These are phyloP conservation scores for Drosophila nr. perissopoda DNA, from an alignment of 2,888 invertebrate species.

Conservation along the genomic window DNA sequence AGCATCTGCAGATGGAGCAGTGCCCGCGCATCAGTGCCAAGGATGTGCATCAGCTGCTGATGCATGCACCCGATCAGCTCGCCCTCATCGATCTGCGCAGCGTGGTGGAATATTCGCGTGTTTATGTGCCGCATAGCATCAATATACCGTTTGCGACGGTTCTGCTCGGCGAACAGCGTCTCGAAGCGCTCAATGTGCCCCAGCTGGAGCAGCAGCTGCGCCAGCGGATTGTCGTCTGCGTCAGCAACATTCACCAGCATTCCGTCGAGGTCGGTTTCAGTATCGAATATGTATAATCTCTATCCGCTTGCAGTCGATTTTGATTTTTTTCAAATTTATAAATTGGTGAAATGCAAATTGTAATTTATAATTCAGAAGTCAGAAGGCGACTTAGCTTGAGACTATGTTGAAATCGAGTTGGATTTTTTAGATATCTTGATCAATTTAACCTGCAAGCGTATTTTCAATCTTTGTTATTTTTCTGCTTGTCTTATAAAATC, in stretches of 20 bases:
- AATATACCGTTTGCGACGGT: constrained; percentile 95
- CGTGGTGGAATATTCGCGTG: constrained; percentile 88
- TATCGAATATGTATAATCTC: not conserved
- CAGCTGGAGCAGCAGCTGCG: constrained; percentile 87
- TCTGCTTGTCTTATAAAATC: not conserved
- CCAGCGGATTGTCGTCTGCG: constrained; percentile 90
- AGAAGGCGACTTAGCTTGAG: not conserved
- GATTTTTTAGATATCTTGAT: not conserved
- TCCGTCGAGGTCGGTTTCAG: constrained; percentile 88
- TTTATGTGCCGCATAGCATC: constrained; percentile 92
- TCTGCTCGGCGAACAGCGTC: constrained; percentile 88
- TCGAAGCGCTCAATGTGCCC: constrained; percentile 89
- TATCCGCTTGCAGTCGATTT: not conserved
- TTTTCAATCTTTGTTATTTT: not conserved
- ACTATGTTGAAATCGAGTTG: not conserved
- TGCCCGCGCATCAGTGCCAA: constrained; percentile 94
- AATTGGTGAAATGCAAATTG: not conserved
- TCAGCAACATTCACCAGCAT: constrained; percentile 92
- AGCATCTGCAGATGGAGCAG: constrained; percentile 90
- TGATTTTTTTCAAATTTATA: not conserved
- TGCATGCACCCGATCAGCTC: constrained; percentile 86
- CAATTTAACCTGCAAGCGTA: not conserved
- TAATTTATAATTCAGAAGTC: not conserved
- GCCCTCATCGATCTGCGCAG: constrained; percentile 89
- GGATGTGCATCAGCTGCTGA: constrained; percentile 91